Evolutionary conservation across 2,797 vertebrate species (phyloP).

Genomic region (Etheostoma nigrum): DNA sequence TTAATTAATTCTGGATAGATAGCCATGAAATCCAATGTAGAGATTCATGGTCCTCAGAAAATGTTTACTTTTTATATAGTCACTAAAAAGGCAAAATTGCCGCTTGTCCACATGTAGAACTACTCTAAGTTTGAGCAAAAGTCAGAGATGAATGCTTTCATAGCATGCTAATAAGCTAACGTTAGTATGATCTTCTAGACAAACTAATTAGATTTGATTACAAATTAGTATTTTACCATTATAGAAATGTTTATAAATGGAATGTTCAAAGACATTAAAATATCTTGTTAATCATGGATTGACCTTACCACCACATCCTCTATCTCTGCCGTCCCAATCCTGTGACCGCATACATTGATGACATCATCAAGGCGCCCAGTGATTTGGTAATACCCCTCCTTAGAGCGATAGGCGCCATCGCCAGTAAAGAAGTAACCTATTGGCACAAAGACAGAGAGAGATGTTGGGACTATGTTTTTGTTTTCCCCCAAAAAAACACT

Average conservation of each 20-base stretch:
- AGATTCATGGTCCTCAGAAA: neutral
- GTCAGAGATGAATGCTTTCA: neutral
- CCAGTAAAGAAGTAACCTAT: conserved; percentile 95
- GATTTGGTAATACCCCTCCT: conserved; percentile 94
- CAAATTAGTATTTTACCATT: neutral
- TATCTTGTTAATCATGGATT: neutral
- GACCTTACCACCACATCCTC: conserved; percentile 91
- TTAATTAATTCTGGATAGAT: neutral
- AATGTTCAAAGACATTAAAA: neutral
- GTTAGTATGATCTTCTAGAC: neutral
- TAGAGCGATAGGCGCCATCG: conserved; percentile 90
- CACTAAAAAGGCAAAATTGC: neutral
- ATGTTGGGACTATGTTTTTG: neutral
- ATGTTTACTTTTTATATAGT: neutral
- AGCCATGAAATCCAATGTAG: neutral
- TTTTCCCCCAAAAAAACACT: neutral
- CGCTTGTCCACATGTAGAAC: neutral
- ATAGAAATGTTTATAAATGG: neutral
- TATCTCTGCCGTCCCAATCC: conserved; percentile 95
- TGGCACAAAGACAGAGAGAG: conserved; percentile 9
- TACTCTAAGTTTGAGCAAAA: neutral
- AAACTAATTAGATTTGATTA: neutral
- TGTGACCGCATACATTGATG: conserved; percentile 95
- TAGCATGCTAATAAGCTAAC: neutral
- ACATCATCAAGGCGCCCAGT: conserved; percentile 96